A percentile compares a stretch with the other conserved stretches of the same genome.
phyloP scores from a whole-genome alignment of 2,888 invertebrate species.

The Barypeithes pellucidus region DNA sequence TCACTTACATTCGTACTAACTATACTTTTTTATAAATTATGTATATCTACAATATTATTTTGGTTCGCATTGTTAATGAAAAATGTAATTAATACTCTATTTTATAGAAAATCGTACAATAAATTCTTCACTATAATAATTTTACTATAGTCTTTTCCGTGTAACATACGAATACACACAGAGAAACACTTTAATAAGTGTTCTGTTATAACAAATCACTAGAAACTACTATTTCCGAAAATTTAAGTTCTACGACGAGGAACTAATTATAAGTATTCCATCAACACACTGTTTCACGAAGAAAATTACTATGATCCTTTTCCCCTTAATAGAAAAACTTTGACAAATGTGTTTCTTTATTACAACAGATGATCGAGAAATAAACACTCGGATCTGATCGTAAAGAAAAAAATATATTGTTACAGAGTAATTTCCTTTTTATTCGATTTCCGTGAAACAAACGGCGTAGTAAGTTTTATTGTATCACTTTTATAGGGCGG shows the following conservation, averaged over 20 bases:
- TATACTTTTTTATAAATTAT: too few species aligned
- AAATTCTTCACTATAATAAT: too few species aligned
- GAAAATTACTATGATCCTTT: conserved; percentile 28
- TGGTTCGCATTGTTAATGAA: too few species aligned
- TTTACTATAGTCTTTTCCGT: too few species aligned
- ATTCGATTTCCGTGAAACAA: conserved; percentile 24
- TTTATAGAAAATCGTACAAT: too few species aligned
- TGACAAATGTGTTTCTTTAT: conserved; percentile 43
- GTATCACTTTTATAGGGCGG: conserved; percentile 12
- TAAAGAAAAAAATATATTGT: conserved; percentile 12
- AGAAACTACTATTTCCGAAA: too few species aligned
- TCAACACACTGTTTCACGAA: not conserved
- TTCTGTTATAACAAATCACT: too few species aligned
- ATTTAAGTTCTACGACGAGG: not conserved
- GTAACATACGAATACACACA: too few species aligned
- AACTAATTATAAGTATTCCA: not conserved
- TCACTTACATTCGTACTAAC: too few species aligned
- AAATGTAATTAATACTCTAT: too few species aligned
- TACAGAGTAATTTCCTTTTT: conserved; percentile 31
- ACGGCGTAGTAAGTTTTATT: conserved; percentile 32
- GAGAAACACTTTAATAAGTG: too few species aligned
- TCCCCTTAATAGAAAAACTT: conserved; percentile 39
- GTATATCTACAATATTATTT: too few species aligned
- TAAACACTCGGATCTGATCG: conserved; percentile 26
- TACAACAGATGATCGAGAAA: conserved; percentile 41